Evolutionary conservation across 2,888 invertebrate species (phyloP).

Genomic region (Volucella inflata): DNA sequence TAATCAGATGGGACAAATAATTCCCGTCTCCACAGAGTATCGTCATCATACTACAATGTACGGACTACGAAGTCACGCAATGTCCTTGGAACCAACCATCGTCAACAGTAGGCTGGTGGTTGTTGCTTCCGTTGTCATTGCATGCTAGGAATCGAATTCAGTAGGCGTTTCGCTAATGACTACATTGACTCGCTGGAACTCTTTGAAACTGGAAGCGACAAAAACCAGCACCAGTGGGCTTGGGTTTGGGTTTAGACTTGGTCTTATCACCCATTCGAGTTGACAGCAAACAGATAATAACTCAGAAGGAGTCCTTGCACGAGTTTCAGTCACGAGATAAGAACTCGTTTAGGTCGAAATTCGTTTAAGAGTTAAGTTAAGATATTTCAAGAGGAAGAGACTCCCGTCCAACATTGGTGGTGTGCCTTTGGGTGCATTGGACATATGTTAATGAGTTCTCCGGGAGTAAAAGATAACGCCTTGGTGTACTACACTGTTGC

Average conservation of each 20-base stretch:
- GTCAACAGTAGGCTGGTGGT: not conserved
- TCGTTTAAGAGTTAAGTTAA: slow-evolving; percentile 47
- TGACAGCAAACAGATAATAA: slow-evolving; percentile 64
- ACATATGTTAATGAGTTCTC: slow-evolving; percentile 69
- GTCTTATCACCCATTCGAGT: slow-evolving; percentile 51
- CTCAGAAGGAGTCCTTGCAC: slow-evolving; percentile 32
- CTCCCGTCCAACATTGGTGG: not conserved
- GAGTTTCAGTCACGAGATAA: slow-evolving; percentile 36
- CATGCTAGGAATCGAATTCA: slow-evolving; percentile 47
- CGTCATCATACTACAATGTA: not conserved
- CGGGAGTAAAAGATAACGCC: slow-evolving; percentile 35
- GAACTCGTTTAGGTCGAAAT: slow-evolving; percentile 19
- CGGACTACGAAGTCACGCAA: slow-evolving; percentile 42
- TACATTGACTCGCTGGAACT: slow-evolving; percentile 23
- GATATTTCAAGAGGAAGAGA: slow-evolving; percentile 31
- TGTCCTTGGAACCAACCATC: slow-evolving; percentile 60
- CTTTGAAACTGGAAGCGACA: slow-evolving; percentile 37
- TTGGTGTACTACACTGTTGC: slow-evolving; percentile 12
- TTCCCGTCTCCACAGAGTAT: slow-evolving; percentile 42
- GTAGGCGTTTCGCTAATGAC: slow-evolving; percentile 72
- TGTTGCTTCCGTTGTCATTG: slow-evolving; percentile 2
- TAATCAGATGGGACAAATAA: slow-evolving; percentile 70
- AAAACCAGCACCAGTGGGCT: slow-evolving; percentile 19
- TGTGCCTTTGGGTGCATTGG: not conserved
- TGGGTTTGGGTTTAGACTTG: not conserved